Evolutionary conservation across 2,888 invertebrate species (phyloP).

Genomic region (Ophioninae sp.): DNA sequence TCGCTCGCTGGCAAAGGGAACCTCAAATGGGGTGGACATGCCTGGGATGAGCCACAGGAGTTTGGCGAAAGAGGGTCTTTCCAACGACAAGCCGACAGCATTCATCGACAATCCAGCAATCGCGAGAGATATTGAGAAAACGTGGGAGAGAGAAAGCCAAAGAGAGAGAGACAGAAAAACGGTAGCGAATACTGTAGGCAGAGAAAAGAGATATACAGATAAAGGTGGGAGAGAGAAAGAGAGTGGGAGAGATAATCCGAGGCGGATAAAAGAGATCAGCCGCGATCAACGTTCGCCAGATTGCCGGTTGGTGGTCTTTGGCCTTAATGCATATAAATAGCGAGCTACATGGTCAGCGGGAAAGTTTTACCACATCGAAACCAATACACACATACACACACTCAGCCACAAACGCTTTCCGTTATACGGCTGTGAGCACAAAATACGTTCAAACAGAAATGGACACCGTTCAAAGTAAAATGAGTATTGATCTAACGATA

Average conservation of each 20-base stretch:
- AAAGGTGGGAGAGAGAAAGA: not conserved
- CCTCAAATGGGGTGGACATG: constrained; percentile 25
- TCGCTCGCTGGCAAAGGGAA: constrained; percentile 40
- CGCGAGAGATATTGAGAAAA: constrained; percentile 17
- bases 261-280: constrained; percentile 61
- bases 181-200: not conserved
- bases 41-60: constrained; percentile 27
- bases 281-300: constrained; percentile 56
- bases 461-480: not conserved
- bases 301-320: constrained; percentile 61
- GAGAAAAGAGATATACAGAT: constrained; percentile 18
- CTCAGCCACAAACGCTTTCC: no score
- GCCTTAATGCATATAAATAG: constrained; percentile 63
- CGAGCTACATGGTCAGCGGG: constrained; percentile 24
- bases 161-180: constrained; percentile 36
- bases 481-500: constrained; percentile 1
- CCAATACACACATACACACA: no score
- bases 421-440: no score
- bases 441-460: no score
- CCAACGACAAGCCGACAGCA: constrained; percentile 41
- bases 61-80: constrained; percentile 41
- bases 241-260: constrained; percentile 56
- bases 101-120: constrained; percentile 48
- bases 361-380: constrained; percentile 14
- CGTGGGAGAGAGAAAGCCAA: no score